Base-by-base conservation (phyloP, 1,140 invertebrate species). In the Sminthurides bifidus region DNA sequence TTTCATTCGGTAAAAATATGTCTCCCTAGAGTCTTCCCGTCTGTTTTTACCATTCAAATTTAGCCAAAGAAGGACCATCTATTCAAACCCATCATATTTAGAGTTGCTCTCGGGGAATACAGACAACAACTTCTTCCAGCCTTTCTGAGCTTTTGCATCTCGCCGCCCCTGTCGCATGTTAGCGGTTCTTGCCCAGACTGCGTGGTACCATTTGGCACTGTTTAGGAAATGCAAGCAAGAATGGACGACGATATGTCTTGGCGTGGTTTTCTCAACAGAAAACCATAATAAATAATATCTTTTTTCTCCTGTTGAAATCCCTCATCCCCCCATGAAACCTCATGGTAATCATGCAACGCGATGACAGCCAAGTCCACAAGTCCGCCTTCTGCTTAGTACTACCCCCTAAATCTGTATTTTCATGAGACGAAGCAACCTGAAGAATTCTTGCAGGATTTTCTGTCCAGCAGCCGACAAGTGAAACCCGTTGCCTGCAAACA, bases 1-100 rank as follows among this genome's bases (percentile, higher is more conserved):
- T 61, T 61, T 61, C 54, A 57, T 55, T 55, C 40, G 21, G 4
- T 27, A 49, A 53, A 61, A 61, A 57, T 52, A 35, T 54, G 30
- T 57, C 50, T 52, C 59, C 45, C 24, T 44, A 37, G 59, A 17
- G 24, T 37, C 41, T 24, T 37, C 40, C 44, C 48, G 54, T 61
- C 59, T 57, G 52, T 56, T 60, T 60, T 52, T 56, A 60, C 53
- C 54, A 60, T 56, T 60, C 54, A 60, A 56, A 60, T 60, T 60
- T 59, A 45, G 43, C 51, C 44, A 53, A 53, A 31, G 50, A 52
- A 41, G 41, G 35, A 49, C 52, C 52, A 52, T 58, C 56, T 50
- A 52, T 49, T 53, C 55, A 23, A 57, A 52, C 41, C 44, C 30
- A 58, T 52, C 56, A 58, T 52, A 52, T 58, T 53, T 53, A 48